Evolutionary conservation across 2,888 invertebrate genomes (phyloP).

Genomic region (Trichogramma evanescens): DNA sequence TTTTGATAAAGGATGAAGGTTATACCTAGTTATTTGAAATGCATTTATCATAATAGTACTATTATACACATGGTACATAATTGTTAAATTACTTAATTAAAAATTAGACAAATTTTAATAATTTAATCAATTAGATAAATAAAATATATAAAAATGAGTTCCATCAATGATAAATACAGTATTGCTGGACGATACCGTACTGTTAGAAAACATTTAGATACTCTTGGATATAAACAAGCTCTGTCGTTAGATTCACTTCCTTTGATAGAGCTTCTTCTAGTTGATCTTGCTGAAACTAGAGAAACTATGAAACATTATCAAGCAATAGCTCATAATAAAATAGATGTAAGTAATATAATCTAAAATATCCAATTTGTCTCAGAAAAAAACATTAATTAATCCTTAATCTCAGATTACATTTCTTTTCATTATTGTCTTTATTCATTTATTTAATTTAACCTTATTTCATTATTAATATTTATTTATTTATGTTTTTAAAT

Average conservation of each 20-base stretch:
- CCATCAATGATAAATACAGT: conserved; percentile 32
- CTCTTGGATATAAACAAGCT: conserved; percentile 72
- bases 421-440: background rate
- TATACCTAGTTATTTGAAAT: no score
- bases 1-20: background rate
- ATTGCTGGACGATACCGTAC: conserved; percentile 43
- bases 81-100: no score
- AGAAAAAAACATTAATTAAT: conserved; percentile 12
- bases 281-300: conserved; percentile 82
- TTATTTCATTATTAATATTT: background rate
- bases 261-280: conserved; percentile 71
- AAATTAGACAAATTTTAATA: no score
- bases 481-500: conserved; percentile 4
- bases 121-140: background rate
- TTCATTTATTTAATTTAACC: background rate
- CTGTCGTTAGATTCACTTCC: conserved; percentile 71
- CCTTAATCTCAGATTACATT: background rate
- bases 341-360: conserved; percentile 50
- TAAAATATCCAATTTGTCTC: background rate
- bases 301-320: conserved; percentile 79
- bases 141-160: conserved; percentile 20
- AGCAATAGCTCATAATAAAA: conserved; percentile 62
- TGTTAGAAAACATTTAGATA: conserved; percentile 68
- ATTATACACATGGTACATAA: no score
- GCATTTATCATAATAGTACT: no score